Evolutionary conservation across 1,140 invertebrate genomes (phyloP), one percentile per base, ranked within the genome.

Genomic region (Hycleus phaleratus): DNA sequence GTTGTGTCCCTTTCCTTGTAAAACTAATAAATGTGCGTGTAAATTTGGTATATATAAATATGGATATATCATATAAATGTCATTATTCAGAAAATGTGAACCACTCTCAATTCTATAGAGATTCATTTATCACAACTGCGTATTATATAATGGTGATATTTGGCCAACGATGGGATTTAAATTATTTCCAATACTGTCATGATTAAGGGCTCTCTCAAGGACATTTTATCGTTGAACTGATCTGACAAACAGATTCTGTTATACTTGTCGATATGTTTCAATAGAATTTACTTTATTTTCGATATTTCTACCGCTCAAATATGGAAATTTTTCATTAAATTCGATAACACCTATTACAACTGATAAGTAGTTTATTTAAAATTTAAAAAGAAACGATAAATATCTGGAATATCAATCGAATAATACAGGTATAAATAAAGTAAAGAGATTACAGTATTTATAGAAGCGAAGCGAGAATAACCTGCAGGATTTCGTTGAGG

Each of bases 21-120:
- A n/a, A 18, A 18, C 18, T 1, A 18, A 18, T 18, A 18, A 18
- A 1, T 18, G 18, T 18, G 18, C 18, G 18, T 18, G 18, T 18
- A 1, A 18, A 18, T 18, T 18, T 18, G 18, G 18, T 18, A 18
- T 44, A 58, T 58, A 48, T 43, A 58, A 58, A 58, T 52, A 58
- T 52, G 49, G 49, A 47, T 58, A 58, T 43, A 58, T 58, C 57
- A 44, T 52, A 44, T 25, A 44, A 48, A 44, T 49, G 49, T 58
- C 47, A 52, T 53, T 58, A 52, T 58, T 49, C 48, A 52, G 57
- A 58, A 58, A 58, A 58, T 58, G 57, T 49, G 57, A 58, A 49
- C 43, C 47, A 47, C 42, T 58, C 48, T 58, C 46, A 45, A 45
- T 48, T 48, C 57, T 58, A 49, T 38, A 26, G 57, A 58, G 57